Evolutionary conservation across 1,140 invertebrate species (phyloP).

Genomic region (Trichonephila clavipes): DNA sequence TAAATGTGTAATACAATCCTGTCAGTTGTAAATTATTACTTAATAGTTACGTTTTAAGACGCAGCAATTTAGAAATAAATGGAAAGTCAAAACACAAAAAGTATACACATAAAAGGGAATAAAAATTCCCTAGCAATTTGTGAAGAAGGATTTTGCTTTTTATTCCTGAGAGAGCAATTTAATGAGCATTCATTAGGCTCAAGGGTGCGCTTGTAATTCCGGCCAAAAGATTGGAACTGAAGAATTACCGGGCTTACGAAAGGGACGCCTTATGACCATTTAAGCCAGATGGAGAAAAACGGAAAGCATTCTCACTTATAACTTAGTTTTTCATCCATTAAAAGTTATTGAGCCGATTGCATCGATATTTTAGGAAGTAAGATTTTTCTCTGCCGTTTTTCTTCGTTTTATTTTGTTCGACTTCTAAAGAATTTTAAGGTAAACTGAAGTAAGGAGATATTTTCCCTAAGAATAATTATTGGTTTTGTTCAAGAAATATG

Average conservation of each 20-base stretch:
- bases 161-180: constrained; percentile 12
- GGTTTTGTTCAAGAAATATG: too few relatives aligned
- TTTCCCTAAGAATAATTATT: neutral
- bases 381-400: neutral
- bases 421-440: neutral
- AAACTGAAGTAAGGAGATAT: neutral
- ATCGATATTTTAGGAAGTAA: neutral
- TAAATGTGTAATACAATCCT: neutral
- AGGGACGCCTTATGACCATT: neutral
- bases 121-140: neutral
- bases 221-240: neutral
- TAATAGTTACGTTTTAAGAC: neutral
- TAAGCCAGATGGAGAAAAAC: constrained; percentile 30
- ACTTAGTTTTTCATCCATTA: constrained; percentile 29
- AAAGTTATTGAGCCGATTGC: constrained; percentile 29
- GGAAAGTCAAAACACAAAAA: neutral
- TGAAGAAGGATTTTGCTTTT: neutral
- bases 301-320: constrained; percentile 15
- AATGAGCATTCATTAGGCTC: constrained; percentile 33
- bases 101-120: neutral
- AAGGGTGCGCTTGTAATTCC: neutral
- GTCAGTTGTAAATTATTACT: neutral
- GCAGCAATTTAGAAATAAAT: constrained; percentile 1
- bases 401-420: neutral
- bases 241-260: neutral